Evolutionary conservation across 2,113 vertebrate species (phyloP), one percentile per base, ranked within the genome.

Genomic region (Lophura nycthemera): DNA sequence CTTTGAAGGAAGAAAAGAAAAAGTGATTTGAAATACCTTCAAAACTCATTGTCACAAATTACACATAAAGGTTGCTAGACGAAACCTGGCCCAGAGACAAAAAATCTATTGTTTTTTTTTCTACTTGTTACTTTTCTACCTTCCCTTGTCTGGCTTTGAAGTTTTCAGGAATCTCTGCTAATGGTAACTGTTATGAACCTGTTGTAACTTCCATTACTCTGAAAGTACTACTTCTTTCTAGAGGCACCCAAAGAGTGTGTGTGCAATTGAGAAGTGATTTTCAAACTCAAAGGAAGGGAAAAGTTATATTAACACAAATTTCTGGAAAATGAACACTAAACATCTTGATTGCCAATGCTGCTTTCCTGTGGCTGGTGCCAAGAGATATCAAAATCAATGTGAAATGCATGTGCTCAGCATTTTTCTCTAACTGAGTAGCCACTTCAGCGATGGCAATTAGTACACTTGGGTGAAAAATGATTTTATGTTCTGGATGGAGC

Each of bases 251-350:
- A 83, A 75, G 76, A 74, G n/a, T 71, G 43, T 77, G 29, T 71
- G 43, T 77, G 64, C 18, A 81, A 76, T 15, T 82, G 72, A 86
- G 69, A 85, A 83, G 38, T 90, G 40, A 57, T 95, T 95, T 88
- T 78, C 42, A 89, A 86, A 80, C 42, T 77, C 65, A 65, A 66
- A 86, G 32, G 27, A 81, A 88, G 47, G 20, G 16, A 88, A 90
- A 91, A 89, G 29, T 43, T 71, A 83, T 56, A 22, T 71, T 89
- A 91, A 80, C 54, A 89, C 80, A 94, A 95, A 90, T 67, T 70
- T 69, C 65, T 54, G 40, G 47, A 69, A 90, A 84, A 94, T 11
- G 20, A 86, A 43, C 66, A 57, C 34, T 83, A 83, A 92, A 88
- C 3, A 64, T 71, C 86, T 79, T 80, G 54, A 81, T 61, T 78